phyloP scores from a whole-genome alignment of 1,140 invertebrate species.

The Hydropsyche tenuis region DNA sequence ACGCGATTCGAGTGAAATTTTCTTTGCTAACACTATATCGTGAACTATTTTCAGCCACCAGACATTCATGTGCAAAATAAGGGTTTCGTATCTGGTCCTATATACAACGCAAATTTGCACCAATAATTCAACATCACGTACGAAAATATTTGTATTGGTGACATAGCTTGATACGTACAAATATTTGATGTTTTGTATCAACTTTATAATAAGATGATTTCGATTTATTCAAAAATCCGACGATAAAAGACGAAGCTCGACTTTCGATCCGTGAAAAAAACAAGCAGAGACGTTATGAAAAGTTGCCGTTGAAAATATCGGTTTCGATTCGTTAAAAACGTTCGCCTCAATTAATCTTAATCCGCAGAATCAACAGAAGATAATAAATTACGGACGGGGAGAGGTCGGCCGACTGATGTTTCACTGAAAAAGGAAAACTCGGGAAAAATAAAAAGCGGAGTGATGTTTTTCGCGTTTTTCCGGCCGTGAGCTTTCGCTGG shows the following conservation, averaged over 20 bases:
- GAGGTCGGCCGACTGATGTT: background rate
- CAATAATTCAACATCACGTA: too few relatives aligned
- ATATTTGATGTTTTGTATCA: too few relatives aligned
- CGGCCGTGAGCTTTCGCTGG: too few relatives aligned
- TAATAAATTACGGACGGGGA: slow-evolving; percentile 22
- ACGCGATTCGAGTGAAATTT: background rate
- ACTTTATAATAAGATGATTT: too few relatives aligned
- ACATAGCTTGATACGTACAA: too few relatives aligned
- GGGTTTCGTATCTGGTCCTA: too few relatives aligned
- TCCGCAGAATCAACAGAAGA: slow-evolving; percentile 29
- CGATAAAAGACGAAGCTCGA: background rate
- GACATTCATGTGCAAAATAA: too few relatives aligned
- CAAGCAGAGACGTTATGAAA: slow-evolving; percentile 3
- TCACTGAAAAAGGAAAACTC: background rate
- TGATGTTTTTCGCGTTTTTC: background rate
- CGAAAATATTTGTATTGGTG: too few relatives aligned
- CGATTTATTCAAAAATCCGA: too few relatives aligned
- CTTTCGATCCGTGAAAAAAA: background rate
- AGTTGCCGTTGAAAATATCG: slow-evolving; percentile 27
- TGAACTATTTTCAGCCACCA: too few relatives aligned
- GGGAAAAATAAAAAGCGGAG: background rate
- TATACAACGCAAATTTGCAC: too few relatives aligned
- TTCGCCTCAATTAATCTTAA: slow-evolving; percentile 36
- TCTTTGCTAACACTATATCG: slow-evolving; percentile 3
- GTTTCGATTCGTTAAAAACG: slow-evolving; percentile 34